Conservation (phyloP, 1,140 invertebrate genomes). For the Chironomus tepperi region DNA sequence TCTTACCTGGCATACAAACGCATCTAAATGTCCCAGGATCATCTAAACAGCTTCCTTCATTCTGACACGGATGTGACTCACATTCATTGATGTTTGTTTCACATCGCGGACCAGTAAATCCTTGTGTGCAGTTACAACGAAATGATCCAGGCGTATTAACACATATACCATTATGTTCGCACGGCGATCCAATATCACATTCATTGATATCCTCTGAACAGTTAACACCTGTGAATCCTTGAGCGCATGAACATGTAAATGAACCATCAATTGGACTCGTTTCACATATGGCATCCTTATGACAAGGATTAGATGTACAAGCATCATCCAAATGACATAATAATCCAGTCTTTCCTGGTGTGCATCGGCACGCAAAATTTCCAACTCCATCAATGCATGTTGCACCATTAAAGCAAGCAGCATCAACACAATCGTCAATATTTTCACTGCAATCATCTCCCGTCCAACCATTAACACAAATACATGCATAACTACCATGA, state of each 20-base stretch:
- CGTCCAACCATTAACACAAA: constrained; percentile 93
- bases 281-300: constrained; percentile 86
- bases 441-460: constrained; percentile 85
- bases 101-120: constrained; percentile 83
- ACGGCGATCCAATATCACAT: constrained; percentile 87
- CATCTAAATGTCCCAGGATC: constrained; percentile 91
- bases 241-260: constrained; percentile 87
- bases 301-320: constrained; percentile 93
- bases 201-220: constrained; percentile 93
- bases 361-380: constrained; percentile 91
- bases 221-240: constrained; percentile 80
- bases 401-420: constrained; percentile 92
- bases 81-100: constrained; percentile 92
- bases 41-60: constrained; percentile 87
- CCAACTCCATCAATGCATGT: constrained; percentile 93
- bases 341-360: constrained; percentile 85
- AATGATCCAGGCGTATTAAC: constrained; percentile 92
- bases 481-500: constrained; percentile 82
- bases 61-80: constrained; percentile 87
- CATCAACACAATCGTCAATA: constrained; percentile 86
- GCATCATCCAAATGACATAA: constrained; percentile 94
- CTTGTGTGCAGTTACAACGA: constrained; percentile 83
- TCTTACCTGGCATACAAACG: constrained; percentile 93
- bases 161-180: constrained; percentile 86
- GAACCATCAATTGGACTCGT: constrained; percentile 92